phyloP scores from a whole-genome alignment of 2,888 invertebrate genomes.

The Apamea epomidion region DNA sequence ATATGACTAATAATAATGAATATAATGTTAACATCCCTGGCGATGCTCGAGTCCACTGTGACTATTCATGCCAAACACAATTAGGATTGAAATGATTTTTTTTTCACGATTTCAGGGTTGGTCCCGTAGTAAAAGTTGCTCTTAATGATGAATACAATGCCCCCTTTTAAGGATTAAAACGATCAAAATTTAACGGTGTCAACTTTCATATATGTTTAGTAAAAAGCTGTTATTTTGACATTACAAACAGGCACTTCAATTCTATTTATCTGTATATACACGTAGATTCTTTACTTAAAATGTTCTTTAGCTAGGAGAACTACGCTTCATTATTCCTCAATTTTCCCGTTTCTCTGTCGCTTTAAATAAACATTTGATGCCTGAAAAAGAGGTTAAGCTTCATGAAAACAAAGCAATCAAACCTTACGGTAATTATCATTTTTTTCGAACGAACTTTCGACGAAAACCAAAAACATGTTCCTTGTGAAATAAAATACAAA shows the following conservation, averaged over 20 bases:
- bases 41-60: not conserved
- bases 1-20: too few relatives aligned
- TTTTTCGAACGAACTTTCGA: not conserved
- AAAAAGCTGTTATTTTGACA: too few relatives aligned
- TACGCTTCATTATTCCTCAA: not conserved
- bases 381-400: not conserved
- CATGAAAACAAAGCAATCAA: not conserved
- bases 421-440: not conserved
- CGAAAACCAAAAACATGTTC: constrained; percentile 16
- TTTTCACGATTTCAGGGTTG: too few relatives aligned
- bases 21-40: not conserved
- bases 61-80: constrained; percentile 25
- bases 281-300: not conserved
- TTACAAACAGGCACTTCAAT: too few relatives aligned
- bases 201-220: too few relatives aligned
- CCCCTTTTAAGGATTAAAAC: too few relatives aligned
- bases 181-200: too few relatives aligned
- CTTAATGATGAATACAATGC: too few relatives aligned
- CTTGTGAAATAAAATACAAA: not conserved
- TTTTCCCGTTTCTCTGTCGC: too few relatives aligned
- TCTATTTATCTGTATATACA: too few relatives aligned
- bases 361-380: not conserved
- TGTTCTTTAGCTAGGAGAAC: not conserved
- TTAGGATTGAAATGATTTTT: constrained; percentile 7
- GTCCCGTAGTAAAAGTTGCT: too few relatives aligned